Percentiles rank a stretch among this genome's conserved stretches.
phyloP scores from a whole-genome alignment of 2,113 vertebrate genomes.

The Boleophthalmus pectinirostris region DNA sequence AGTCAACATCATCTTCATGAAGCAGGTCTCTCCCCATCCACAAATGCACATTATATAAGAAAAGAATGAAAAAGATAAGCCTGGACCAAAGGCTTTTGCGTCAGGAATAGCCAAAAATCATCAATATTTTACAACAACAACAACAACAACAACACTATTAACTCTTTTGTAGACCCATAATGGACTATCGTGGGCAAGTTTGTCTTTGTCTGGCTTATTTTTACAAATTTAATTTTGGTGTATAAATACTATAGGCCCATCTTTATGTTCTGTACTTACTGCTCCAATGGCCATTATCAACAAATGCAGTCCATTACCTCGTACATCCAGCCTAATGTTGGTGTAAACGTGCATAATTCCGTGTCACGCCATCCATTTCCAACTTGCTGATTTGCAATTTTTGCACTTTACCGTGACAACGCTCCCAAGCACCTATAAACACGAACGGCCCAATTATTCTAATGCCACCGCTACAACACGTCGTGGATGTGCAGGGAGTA shows the following conservation, averaged over 20 bases:
- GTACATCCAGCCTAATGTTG: background rate
- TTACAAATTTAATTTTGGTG: background rate
- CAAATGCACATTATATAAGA: too few relatives aligned
- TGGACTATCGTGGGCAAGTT: too few relatives aligned
- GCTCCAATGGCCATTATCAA: background rate
- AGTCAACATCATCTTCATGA: too few relatives aligned
- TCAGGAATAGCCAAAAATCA: background rate
- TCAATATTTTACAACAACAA: too few relatives aligned
- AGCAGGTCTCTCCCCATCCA: too few relatives aligned
- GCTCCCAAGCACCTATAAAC: constrained; percentile 20
- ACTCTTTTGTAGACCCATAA: too few relatives aligned
- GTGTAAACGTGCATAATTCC: constrained; percentile 10
- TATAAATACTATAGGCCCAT: background rate
- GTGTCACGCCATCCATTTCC: background rate
- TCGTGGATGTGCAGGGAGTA: constrained; percentile 46
- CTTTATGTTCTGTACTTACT: background rate
- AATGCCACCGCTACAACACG: constrained; percentile 48
- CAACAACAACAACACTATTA: too few relatives aligned
- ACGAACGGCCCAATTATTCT: constrained; percentile 45
- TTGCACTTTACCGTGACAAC: constrained; percentile 45
- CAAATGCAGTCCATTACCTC: background rate
- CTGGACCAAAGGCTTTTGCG: background rate
- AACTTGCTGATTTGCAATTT: constrained; percentile 5
- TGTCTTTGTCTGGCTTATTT: background rate
- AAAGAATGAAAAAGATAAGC: too few relatives aligned